Base-by-base conservation (phyloP, 2,113 vertebrate genomes). In the Tenebrosternarchus preto region DNA sequence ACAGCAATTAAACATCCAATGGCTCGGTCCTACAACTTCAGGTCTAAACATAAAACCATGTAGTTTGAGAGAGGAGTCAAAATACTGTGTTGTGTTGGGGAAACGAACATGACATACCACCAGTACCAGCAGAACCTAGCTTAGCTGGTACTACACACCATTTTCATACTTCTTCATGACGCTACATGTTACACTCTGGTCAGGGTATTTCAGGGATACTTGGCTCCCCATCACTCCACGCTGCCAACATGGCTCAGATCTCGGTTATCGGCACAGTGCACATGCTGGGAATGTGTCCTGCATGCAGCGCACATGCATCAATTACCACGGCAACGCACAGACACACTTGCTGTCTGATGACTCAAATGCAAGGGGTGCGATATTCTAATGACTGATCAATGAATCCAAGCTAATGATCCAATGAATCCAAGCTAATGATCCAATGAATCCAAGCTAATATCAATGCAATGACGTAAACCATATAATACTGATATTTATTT, bases 241-340 rank as follows among this genome's bases (percentile, higher is more conserved):
- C 24, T 78, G 75, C 67, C 81, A 73, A 1, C 0, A 33, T 31
- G 29, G 46, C 17, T 3, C 53, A 29, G 2, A 22, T 27, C 70
- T 67, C 73, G 43, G 78, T 87, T 87, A 87, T 87, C 85, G 76
- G 72, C 2, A 25, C 67, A 3, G 60, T 29, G 67, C 85, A 86
- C 81, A 83, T 57, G 55, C 85, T 83, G 72, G 78, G 76, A 67
- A 39, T 12, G 20, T 55, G 22, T 60, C 69, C 82, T 76, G 78
- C 64, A 80, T 50, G 71, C 74, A 69, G 76, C 55, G 80, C 63
- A 56, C 59, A 43, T 67, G 46, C 77, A 76, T 76, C 60, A 69
- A 68, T 72, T 84, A 76, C 33, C 75, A 66, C 2, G 24, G 39
- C 31, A 24, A 61, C 12, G 29, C n/a, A 67, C 22, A 43, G 39